Percentiles rank a stretch among this genome's conserved stretches.
phyloP scores from a whole-genome alignment of 2,113 vertebrate species.

The Megalops atlanticus region DNA sequence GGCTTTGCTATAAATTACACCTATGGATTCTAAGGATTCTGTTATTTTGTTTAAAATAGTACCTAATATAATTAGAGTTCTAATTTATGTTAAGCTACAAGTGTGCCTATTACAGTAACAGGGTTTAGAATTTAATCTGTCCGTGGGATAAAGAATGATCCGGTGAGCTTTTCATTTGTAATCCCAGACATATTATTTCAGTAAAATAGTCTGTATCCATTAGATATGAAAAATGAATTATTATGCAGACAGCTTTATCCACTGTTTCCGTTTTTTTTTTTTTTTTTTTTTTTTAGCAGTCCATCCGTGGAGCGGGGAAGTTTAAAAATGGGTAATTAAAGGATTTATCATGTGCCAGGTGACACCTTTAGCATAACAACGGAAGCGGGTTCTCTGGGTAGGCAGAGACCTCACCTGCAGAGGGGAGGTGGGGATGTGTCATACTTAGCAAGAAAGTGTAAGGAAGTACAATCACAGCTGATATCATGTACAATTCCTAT shows the following conservation, averaged over 20 bases:
- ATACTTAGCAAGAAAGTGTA: background rate
- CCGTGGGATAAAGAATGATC: conserved; percentile 90
- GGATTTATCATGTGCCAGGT: conserved; percentile 42
- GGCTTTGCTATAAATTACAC: conserved; percentile 98
- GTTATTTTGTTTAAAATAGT: conserved; percentile 98
- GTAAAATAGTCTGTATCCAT: conserved; percentile 86
- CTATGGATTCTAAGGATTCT: conserved; percentile 94
- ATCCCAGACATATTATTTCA: conserved; percentile 90
- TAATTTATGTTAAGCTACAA: conserved; percentile 99
- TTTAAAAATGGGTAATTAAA: conserved; percentile 52
- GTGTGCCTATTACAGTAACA: conserved; percentile 95
- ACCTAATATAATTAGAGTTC: conserved; percentile 97
- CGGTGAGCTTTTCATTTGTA: conserved; percentile 94
- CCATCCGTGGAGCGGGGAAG: conserved; percentile 67
- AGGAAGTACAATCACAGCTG: background rate
- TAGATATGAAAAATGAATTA: conserved; percentile 91
- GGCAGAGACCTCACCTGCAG: conserved; percentile 30
- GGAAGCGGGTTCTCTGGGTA: conserved; percentile 18
- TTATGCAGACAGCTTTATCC: conserved; percentile 80
- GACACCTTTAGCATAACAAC: conserved; percentile 43
- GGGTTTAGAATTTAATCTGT: conserved; percentile 95
- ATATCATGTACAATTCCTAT: conserved; percentile 11
- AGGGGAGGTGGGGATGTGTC: conserved; percentile 39
- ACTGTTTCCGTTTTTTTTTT: conserved; percentile 79
- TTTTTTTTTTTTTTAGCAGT: conserved; percentile 77